Evolutionary conservation across 1,140 invertebrate genomes (phyloP).

Genomic region (Zaprionus ornatus): DNA sequence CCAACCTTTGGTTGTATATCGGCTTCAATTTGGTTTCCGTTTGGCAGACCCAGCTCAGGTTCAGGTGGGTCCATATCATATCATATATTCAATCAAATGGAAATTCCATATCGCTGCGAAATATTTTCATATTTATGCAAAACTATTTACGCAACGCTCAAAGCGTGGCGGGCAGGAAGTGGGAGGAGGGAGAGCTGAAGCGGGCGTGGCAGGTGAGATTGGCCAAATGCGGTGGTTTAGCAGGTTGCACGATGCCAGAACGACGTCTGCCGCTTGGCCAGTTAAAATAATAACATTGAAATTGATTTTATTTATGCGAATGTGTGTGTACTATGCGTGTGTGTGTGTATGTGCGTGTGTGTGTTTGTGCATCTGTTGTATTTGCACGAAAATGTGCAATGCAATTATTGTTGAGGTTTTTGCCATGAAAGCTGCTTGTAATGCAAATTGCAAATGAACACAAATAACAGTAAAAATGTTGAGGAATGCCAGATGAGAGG

Average conservation of each 20-base stretch:
- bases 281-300: conserved; percentile 66
- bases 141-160: conserved; percentile 58
- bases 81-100: conserved; percentile 69
- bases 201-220: not conserved
- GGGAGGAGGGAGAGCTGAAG: not conserved
- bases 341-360: conserved; percentile 2
- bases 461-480: conserved; percentile 4
- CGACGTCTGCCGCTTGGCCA: conserved; percentile 10
- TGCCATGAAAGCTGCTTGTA: conserved; percentile 13
- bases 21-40: not conserved
- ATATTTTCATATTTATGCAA: conserved; percentile 80
- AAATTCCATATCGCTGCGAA: conserved; percentile 77
- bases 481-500: not conserved
- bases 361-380: conserved; percentile 21
- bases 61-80: conserved; percentile 19
- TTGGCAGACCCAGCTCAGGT: not conserved
- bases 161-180: too few species aligned
- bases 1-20: conserved; percentile 27
- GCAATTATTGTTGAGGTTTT: conserved; percentile 65
- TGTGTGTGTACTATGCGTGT: not conserved
- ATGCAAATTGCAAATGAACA: conserved; percentile 25
- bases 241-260: not conserved
- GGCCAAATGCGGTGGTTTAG: conserved; percentile 19
- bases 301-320: conserved; percentile 62
- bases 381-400: conserved; percentile 60